These are phyloP conservation scores for Phaethornis superciliosus DNA, from an alignment of 2,113 vertebrate genomes.

Conservation along the genomic window DNA sequence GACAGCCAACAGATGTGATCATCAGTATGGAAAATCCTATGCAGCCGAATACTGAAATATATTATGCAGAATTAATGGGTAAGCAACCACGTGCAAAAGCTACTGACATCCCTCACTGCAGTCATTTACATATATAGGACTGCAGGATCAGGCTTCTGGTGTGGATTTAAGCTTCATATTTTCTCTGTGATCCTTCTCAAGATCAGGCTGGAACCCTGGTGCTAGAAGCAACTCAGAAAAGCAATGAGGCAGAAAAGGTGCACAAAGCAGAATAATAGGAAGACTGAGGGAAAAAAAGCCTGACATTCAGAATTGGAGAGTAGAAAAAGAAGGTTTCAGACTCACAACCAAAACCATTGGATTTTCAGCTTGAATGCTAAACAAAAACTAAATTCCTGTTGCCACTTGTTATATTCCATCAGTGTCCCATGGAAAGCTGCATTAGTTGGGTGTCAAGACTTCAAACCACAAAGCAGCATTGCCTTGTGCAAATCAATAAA, in stretches of 20 bases:
- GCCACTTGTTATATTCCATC: neutral
- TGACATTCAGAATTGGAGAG: neutral
- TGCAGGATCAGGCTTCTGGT: neutral
- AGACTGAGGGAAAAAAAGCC: neutral
- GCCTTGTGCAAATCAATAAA: constrained; percentile 51
- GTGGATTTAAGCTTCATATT: neutral
- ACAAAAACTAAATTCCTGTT: neutral
- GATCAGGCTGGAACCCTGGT: neutral
- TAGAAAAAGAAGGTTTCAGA: constrained; percentile 10
- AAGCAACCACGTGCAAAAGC: constrained; percentile 8
- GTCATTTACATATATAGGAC: constrained; percentile 10
- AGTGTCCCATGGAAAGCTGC: neutral
- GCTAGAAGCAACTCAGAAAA: neutral
- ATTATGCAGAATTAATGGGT: constrained; percentile 28
- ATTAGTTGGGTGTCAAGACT: neutral
- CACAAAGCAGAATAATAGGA: neutral
- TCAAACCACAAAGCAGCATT: constrained; percentile 32
- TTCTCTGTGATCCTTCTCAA: neutral
- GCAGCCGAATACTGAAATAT: neutral
- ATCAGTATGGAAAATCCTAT: constrained; percentile 19
- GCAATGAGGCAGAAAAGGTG: neutral
- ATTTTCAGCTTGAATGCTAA: constrained; percentile 29
- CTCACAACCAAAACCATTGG: neutral
- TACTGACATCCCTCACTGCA: neutral
- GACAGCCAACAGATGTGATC: constrained; percentile 33